phyloP scores from a whole-genome alignment of 2,797 vertebrate genomes.

The Tamandua tetradactyla region DNA sequence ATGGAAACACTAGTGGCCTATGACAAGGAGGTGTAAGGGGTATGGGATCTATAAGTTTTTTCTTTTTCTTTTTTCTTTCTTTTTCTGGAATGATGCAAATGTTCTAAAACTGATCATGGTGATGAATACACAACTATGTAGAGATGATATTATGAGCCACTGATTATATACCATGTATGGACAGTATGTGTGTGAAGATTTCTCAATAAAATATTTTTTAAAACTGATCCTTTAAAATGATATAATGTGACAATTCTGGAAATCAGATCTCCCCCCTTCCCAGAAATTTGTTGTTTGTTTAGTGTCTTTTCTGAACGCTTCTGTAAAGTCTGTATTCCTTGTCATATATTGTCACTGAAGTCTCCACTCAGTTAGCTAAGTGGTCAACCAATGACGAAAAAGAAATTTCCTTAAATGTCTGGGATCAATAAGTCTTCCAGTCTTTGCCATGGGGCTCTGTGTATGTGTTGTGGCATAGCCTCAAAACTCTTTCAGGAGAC shows the following conservation, averaged over 20 bases:
- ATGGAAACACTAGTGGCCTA: no score
- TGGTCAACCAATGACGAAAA: not conserved
- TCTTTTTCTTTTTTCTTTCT: no score
- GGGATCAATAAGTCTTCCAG: not conserved
- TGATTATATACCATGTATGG: no score
- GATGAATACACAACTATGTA: no score
- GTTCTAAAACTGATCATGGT: no score
- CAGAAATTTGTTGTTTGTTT: not conserved
- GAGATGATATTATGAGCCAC: no score
- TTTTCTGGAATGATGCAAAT: no score
- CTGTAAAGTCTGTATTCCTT: not conserved
- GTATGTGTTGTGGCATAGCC: not conserved
- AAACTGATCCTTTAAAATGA: not conserved
- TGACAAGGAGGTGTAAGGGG: no score
- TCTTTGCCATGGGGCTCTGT: not conserved
- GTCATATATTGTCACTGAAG: not conserved
- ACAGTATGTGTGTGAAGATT: no score
- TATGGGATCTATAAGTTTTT: no score
- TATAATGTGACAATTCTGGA: not conserved
- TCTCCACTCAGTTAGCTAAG: not conserved
- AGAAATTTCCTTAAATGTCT: not conserved
- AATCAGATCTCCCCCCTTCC: not conserved
- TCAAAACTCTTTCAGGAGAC: not conserved
- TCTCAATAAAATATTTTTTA: no score
- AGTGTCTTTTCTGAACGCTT: not conserved